Evolutionary conservation across 2,888 invertebrate genomes (phyloP).

Genomic region (Drosophila dives): DNA sequence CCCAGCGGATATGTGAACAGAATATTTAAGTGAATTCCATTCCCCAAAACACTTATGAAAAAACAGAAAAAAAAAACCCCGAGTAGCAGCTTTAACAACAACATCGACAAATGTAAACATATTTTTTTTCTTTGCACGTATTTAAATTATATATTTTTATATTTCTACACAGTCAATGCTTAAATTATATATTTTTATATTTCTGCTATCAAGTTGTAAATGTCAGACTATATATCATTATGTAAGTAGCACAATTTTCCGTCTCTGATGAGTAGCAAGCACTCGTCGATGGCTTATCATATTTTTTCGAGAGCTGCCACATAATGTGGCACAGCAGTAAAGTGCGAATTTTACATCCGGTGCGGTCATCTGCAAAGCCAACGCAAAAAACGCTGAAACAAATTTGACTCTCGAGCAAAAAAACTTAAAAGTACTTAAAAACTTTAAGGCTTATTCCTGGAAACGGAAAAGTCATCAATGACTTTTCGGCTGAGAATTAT

Average conservation of each 20-base stretch:
- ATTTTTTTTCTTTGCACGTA: not conserved
- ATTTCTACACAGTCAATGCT: not conserved
- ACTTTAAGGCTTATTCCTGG: conserved; percentile 15
- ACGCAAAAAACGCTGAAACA: conserved; percentile 14
- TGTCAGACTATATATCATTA: conserved; percentile 3
- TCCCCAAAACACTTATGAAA: not conserved
- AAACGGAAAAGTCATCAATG: conserved; percentile 9
- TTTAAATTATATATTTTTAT: not conserved
- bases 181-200: not conserved
- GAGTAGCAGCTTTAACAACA: not conserved
- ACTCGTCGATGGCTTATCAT: conserved; percentile 30
- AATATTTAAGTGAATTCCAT: not conserved
- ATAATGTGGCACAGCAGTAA: conserved; percentile 32
- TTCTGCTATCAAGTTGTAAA: conserved; percentile 5
- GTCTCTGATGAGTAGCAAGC: conserved; percentile 20
- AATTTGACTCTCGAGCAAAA: conserved; percentile 13
- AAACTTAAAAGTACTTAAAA: conserved; percentile 36
- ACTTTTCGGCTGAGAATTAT: conserved; percentile 8
- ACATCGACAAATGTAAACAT: not conserved
- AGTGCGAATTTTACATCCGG: conserved; percentile 43
- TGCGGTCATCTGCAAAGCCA: conserved; percentile 25
- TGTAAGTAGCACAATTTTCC: not conserved
- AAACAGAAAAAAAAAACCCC: no score
- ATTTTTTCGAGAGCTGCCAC: conserved; percentile 28
- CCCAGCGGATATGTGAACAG: not conserved